Evolutionary conservation across 2,797 vertebrate genomes (phyloP).

Genomic region (Enoplosus armatus): DNA sequence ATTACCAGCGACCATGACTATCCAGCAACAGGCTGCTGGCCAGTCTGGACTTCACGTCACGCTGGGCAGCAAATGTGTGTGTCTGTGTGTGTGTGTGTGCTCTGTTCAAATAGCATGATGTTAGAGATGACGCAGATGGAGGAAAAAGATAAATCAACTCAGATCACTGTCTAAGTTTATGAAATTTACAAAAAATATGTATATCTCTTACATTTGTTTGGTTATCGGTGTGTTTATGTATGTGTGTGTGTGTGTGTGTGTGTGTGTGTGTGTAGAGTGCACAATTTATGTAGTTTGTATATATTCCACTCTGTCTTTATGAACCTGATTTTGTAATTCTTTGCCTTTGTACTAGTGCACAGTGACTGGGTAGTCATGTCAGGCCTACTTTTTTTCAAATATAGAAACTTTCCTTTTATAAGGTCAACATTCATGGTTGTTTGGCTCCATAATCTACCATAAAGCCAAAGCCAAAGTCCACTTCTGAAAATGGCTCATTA

Average conservation of each 20-base stretch:
- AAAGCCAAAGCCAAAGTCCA: slow-evolving; percentile 86
- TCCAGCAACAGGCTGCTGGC: slow-evolving; percentile 30
- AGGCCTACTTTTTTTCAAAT: slow-evolving; percentile 62
- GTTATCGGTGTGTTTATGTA: background rate
- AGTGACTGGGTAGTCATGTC: slow-evolving; percentile 52
- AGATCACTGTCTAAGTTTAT: slow-evolving; percentile 28
- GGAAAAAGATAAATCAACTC: slow-evolving; percentile 30
- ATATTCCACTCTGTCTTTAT: slow-evolving; percentile 21
- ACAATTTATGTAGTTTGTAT: background rate
- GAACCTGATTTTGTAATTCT: slow-evolving; percentile 35
- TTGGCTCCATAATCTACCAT: slow-evolving; percentile 86
- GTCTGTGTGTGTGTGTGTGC: slow-evolving; percentile 45
- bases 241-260: background rate
- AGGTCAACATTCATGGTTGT: slow-evolving; percentile 80
- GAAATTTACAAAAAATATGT: slow-evolving; percentile 11
- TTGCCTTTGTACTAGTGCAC: slow-evolving; percentile 27
- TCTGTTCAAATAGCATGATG: slow-evolving; percentile 41
- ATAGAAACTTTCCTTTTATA: slow-evolving; percentile 75
- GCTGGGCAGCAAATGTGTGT: slow-evolving; percentile 41
- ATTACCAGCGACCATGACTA: background rate
- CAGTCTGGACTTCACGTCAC: slow-evolving; percentile 41
- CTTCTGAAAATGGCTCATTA: slow-evolving; percentile 97
- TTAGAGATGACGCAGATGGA: slow-evolving; percentile 51
- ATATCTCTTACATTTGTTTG: background rate
- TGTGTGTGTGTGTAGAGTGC: background rate